Conservation (phyloP, 2,113 vertebrate species). For the Hepsetus odoe region DNA sequence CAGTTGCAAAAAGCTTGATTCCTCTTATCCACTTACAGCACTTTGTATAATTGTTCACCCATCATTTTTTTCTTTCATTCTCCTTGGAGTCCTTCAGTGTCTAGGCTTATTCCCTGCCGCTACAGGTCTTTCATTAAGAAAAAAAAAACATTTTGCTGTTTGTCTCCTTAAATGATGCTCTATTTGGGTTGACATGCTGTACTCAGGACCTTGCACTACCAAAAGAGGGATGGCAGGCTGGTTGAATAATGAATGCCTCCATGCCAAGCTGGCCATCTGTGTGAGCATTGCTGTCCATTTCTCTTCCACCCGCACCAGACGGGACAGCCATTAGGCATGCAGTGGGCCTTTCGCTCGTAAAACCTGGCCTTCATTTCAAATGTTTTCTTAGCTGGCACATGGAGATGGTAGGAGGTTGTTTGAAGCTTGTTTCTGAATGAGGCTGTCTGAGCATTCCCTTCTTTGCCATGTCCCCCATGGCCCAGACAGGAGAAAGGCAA, state of each 20-base stretch:
- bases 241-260: slow-evolving; percentile 46
- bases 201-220: slow-evolving; percentile 11
- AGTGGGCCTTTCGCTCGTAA: background rate
- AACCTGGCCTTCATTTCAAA: background rate
- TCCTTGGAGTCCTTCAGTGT: background rate
- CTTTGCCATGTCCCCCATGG: slow-evolving; percentile 29
- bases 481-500: background rate
- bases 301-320: background rate
- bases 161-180: slow-evolving; percentile 30
- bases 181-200: slow-evolving; percentile 22
- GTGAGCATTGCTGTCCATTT: slow-evolving; percentile 23
- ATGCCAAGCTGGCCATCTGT: slow-evolving; percentile 14
- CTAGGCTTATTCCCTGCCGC: slow-evolving; percentile 27
- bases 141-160: slow-evolving; percentile 44
- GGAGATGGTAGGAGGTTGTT: background rate
- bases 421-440: slow-evolving; percentile 1
- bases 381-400: background rate
- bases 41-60: background rate
- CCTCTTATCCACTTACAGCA: background rate
- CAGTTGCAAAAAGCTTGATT: background rate
- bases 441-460: background rate
- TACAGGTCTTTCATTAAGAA: slow-evolving; percentile 1
- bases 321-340: background rate
- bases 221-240: slow-evolving; percentile 33
- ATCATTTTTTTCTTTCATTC: background rate